Conservation (phyloP, 2,113 vertebrate genomes). For the Morone chrysops region DNA sequence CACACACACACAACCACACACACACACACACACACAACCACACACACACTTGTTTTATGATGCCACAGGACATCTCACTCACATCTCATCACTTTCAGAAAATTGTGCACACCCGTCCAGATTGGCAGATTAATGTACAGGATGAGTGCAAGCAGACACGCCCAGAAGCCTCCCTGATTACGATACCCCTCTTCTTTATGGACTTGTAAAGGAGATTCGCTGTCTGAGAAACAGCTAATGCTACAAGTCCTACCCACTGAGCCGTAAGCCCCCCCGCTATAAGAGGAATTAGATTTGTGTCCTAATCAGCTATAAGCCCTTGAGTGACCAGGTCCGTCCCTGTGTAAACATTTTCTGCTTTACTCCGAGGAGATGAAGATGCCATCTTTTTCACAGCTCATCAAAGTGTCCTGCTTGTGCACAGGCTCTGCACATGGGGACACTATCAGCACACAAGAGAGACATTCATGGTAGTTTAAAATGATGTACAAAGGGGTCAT, state of each 20-base stretch:
- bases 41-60: slow-evolving; percentile 52
- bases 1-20: too few relatives aligned
- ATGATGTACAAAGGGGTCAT: slow-evolving; percentile 60
- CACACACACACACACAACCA: slow-evolving; percentile 17
- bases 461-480: slow-evolving; percentile 50
- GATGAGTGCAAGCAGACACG: slow-evolving; percentile 57
- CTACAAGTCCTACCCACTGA: slow-evolving; percentile 55
- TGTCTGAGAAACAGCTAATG: slow-evolving; percentile 56
- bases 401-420: slow-evolving; percentile 48
- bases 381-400: slow-evolving; percentile 52
- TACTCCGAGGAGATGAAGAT: slow-evolving; percentile 46
- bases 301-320: slow-evolving; percentile 71
- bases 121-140: slow-evolving; percentile 72
- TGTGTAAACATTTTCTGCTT: slow-evolving; percentile 48
- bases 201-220: slow-evolving; percentile 65
- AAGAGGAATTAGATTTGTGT: slow-evolving; percentile 77
- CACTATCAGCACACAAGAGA: slow-evolving; percentile 30
- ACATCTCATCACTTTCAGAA: slow-evolving; percentile 66
- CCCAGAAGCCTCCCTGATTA: slow-evolving; percentile 72
- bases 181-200: slow-evolving; percentile 56
- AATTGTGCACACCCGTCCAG: slow-evolving; percentile 61
- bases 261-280: slow-evolving; percentile 39
- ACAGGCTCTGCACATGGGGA: slow-evolving; percentile 33
- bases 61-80: slow-evolving; percentile 64
- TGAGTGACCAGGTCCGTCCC: slow-evolving; percentile 63